Evolutionary conservation across 2,113 vertebrate genomes (phyloP), one percentile per base, ranked within the genome.

Genomic region (Meleagris gallopavo): DNA sequence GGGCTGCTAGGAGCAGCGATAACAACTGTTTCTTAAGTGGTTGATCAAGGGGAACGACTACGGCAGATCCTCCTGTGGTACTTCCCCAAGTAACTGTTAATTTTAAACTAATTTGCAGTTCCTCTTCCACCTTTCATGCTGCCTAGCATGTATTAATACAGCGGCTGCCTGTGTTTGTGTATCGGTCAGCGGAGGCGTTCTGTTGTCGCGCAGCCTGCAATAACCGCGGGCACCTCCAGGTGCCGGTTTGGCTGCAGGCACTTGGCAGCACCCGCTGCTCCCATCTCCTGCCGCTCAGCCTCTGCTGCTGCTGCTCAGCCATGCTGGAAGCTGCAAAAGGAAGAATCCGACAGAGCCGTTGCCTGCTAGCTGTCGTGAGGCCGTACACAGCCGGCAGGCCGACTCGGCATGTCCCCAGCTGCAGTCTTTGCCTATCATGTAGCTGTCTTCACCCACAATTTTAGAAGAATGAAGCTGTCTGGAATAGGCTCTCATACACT

Each of bases 11-110:
- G 4, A 16, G 20, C 72, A 52, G 79, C 40, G 38, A 5, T 10
- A 2, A 22, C 1, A 1, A 17, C 2, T 5, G 12, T 3, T 13
- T 15, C 4, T 1, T 0, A 8, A 0, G 0, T 2, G 9, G n/a
- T 14, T 46, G 60, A 70, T 17, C 12, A 0, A 16, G 60, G 69
- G 41, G 18, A 72, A 30, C 58, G 3, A 6, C 60, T 58, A 5
- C 1, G 29, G 85, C 76, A 14, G 32, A 5, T 62, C 41, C 52
- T 13, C 1, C 4, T 3, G 0, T 1, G 10, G 77, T 50, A 0
- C 27, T 52, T 73, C 48, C 38, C 64, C 74, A 2, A 13, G 60
- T 78, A 48, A 9, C 2, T 30, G 50, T 5, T 62, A 7, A 52
- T 4, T 52, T 67, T 14, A 38, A 72, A 21, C 27, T 10, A 30